Percentiles rank a stretch among this genome's conserved stretches.
phyloP scores from a whole-genome alignment of 2,888 invertebrate genomes.

The Drosophila recens region DNA sequence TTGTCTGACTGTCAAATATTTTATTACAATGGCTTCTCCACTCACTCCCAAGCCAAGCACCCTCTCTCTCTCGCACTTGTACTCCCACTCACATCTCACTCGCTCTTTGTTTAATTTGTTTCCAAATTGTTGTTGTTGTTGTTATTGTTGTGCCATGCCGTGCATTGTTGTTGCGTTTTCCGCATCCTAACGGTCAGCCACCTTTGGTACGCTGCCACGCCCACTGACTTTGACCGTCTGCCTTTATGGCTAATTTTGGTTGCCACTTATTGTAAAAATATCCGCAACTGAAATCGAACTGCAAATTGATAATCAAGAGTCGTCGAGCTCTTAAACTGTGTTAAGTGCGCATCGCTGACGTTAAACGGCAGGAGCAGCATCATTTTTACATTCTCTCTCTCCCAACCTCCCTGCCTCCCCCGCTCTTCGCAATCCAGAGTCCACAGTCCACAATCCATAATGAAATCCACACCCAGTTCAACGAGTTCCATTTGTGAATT shows the following conservation, averaged over 20 bases:
- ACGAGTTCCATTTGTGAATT: constrained; percentile 12
- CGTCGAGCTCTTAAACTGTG: constrained; percentile 49
- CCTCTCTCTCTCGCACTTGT: not conserved
- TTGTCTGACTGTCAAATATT: constrained; percentile 54
- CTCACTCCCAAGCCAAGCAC: constrained; percentile 15
- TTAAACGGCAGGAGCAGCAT: constrained; percentile 14
- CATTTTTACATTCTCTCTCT: not conserved
- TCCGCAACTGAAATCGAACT: constrained; percentile 37
- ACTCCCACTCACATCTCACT: constrained; percentile 10
- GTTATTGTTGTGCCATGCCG: constrained; percentile 12
- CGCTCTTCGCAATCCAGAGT: not conserved
- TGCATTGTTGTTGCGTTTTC: constrained; percentile 52
- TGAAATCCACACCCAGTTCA: constrained; percentile 28
- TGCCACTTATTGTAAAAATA: constrained; percentile 44
- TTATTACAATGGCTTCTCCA: constrained; percentile 43
- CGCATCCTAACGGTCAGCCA: constrained; percentile 70
- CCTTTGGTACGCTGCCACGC: constrained; percentile 54
- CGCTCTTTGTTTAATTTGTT: constrained; percentile 41
- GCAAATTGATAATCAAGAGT: constrained; percentile 35
- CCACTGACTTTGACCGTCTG: constrained; percentile 60
- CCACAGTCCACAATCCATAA: constrained; percentile 5
- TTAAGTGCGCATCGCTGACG: constrained; percentile 56
- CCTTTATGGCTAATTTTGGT: constrained; percentile 39
- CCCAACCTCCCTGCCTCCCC: not conserved
- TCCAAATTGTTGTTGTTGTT: constrained; percentile 28